Base-by-base conservation (phyloP, 2,888 invertebrate species). In the Limnephilus rhombicus region DNA sequence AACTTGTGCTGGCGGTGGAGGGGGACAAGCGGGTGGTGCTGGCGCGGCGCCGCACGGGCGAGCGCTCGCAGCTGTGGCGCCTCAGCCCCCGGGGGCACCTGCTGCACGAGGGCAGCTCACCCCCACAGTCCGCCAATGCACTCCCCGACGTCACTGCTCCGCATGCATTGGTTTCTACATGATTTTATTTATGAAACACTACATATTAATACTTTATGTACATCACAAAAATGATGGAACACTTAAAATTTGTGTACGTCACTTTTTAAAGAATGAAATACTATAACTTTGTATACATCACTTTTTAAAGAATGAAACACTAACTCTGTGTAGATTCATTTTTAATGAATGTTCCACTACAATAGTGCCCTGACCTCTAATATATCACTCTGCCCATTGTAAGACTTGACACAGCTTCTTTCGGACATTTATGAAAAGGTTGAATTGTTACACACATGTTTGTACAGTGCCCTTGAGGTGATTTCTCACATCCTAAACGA, bases 41-140 rank as follows among this genome's bases (percentile, higher is more conserved):
- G 91, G 97, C 97, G 80, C 96, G 97, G 92, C 98, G 98, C 94
- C 97, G 96, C 94, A 95, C 95, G 93, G 96, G 96, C 2, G 96
- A 96, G 94, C 94, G 99, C 93, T 97, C 98, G 0, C 99, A 99
- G 95, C 95, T 99, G 89, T 99, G 99, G 99, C 97, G 99, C 68
- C 98, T 99, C 97, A 99, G 98, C 45, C 97, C 98, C 5, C 97
- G 97, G 94, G 98, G 98, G 0, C 98, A 98, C 95, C 96, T 99
- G 92, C 98, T 99, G 94, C 99, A 99, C 95, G 99, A 99, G 95
- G 99, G 99, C 92, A 98, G 97, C 94, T 97, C 97, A 9, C 97
- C 97, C 29, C 97, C 97, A 88, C 96, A 96, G 94, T 95, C 96
- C 49, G 95, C 95, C 0, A 95, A 96, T 93, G 92, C 93, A 94